Evolutionary conservation across 2,113 vertebrate species (phyloP).

Genomic region (Hyperopisus bebe): DNA sequence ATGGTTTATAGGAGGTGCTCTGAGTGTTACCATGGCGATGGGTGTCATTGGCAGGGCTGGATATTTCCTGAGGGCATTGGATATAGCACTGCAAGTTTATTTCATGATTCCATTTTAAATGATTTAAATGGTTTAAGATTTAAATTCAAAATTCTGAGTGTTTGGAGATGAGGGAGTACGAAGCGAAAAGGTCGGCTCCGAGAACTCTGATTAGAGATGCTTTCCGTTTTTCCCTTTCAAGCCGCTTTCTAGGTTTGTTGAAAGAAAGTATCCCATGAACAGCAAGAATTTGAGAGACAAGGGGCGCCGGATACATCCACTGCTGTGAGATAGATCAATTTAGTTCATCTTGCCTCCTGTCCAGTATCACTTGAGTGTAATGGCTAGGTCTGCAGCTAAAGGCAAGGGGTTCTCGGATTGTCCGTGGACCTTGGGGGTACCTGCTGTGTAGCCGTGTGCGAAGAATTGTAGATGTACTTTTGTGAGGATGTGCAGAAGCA

Average conservation of each 20-base stretch:
- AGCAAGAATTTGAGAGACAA: background rate
- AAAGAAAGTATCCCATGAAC: background rate
- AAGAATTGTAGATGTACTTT: background rate
- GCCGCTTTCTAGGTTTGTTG: background rate
- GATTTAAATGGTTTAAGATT: background rate
- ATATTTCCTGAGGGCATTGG: slow-evolving; percentile 36
- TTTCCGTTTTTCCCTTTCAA: background rate
- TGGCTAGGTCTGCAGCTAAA: background rate
- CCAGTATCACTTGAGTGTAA: background rate
- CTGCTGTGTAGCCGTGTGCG: background rate
- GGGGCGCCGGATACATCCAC: background rate
- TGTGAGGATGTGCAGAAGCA: background rate
- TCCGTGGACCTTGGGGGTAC: background rate
- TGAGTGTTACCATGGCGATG: slow-evolving; percentile 45
- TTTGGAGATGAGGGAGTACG: slow-evolving; percentile 30
- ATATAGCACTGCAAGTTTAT: slow-evolving; percentile 33
- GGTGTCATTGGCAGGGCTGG: slow-evolving; percentile 31
- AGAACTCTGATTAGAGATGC: slow-evolving; percentile 10
- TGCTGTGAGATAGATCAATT: background rate
- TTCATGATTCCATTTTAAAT: slow-evolving; percentile 28
- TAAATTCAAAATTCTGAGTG: slow-evolving; percentile 27
- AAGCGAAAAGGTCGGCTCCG: slow-evolving; percentile 29
- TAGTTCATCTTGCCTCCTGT: background rate
- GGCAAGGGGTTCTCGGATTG: background rate
- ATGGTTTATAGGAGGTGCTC: slow-evolving; percentile 39